Conservation (phyloP, 2,797 vertebrate species). For the Glyptemys insculpta region DNA sequence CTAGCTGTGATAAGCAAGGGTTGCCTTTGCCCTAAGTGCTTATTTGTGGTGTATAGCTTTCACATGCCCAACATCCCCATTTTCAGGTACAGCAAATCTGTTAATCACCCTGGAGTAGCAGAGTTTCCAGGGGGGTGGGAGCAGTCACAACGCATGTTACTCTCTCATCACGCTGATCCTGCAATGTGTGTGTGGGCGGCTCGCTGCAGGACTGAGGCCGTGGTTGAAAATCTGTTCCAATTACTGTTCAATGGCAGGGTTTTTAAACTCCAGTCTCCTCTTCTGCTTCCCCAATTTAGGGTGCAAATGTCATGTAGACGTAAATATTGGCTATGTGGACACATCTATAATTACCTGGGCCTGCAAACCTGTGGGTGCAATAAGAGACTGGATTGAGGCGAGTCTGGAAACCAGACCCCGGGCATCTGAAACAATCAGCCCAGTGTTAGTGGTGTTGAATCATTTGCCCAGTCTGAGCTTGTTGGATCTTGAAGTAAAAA, state of each 20-base stretch:
- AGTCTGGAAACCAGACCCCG: background rate
- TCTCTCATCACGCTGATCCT: background rate
- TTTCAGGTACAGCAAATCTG: background rate
- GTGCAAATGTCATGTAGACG: background rate
- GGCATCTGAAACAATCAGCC: background rate
- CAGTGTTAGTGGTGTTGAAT: background rate
- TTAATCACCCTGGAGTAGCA: background rate
- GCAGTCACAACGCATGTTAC: background rate
- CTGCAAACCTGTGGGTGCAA: background rate
- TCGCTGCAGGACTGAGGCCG: background rate
- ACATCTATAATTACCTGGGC: background rate
- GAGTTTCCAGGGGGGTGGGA: background rate
- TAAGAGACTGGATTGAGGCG: background rate
- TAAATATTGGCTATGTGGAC: fast-evolving
- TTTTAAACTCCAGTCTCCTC: background rate
- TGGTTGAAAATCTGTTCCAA: background rate
- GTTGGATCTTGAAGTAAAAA: slow-evolving; percentile 39
- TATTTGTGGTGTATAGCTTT: background rate
- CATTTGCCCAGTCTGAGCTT: background rate
- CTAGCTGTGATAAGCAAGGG: background rate
- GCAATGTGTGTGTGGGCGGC: background rate
- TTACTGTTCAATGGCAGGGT: background rate
- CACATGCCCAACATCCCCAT: background rate
- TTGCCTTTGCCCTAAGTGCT: background rate
- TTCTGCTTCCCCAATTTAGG: background rate